These are phyloP conservation scores for Melanotaenia duboulayi DNA, from an alignment of 2,113 vertebrate genomes.

Conservation along the genomic window DNA sequence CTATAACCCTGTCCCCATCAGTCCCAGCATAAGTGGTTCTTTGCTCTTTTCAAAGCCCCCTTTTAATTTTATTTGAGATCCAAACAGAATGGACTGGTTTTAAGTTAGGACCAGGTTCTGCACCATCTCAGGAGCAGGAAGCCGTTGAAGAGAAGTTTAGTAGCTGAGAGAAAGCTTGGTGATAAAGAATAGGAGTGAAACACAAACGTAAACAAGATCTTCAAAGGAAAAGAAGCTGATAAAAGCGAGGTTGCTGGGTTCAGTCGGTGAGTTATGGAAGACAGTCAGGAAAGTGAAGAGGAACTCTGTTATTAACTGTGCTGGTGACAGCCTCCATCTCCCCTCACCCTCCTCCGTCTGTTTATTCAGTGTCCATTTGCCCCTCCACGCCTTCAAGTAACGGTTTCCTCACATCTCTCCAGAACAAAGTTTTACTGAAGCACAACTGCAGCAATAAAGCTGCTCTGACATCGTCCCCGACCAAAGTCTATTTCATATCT, in stretches of 20 bases:
- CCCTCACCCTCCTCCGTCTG: not conserved
- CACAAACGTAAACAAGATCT: not conserved
- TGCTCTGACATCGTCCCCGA: not conserved
- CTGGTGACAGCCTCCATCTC: slow-evolving; percentile 7
- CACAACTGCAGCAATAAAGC: not conserved
- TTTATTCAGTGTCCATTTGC: not conserved
- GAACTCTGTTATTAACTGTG: slow-evolving; percentile 34
- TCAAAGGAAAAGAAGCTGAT: slow-evolving; percentile 1
- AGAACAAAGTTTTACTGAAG: slow-evolving; percentile 1
- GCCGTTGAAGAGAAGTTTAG: not conserved
- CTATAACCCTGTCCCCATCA: too few relatives aligned
- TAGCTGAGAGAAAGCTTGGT: not conserved
- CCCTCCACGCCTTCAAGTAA: not conserved
- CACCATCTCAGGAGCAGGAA: not conserved
- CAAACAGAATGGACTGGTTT: too few relatives aligned
- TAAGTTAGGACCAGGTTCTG: too few relatives aligned
- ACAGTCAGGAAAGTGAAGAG: slow-evolving; percentile 26
- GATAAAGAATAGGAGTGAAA: not conserved
- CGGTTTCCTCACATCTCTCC: not conserved
- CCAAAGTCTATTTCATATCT: not conserved
- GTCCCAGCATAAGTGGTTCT: too few relatives aligned
- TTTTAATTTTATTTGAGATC: too few relatives aligned
- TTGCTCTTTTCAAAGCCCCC: too few relatives aligned
- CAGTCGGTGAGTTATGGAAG: slow-evolving; percentile 10
- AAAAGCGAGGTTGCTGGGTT: slow-evolving; percentile 6